A percentile compares a stretch with the other conserved stretches of the same genome.
Conservation (phyloP, 2,797 vertebrate species). For the Limnodromus scolopaceus region DNA sequence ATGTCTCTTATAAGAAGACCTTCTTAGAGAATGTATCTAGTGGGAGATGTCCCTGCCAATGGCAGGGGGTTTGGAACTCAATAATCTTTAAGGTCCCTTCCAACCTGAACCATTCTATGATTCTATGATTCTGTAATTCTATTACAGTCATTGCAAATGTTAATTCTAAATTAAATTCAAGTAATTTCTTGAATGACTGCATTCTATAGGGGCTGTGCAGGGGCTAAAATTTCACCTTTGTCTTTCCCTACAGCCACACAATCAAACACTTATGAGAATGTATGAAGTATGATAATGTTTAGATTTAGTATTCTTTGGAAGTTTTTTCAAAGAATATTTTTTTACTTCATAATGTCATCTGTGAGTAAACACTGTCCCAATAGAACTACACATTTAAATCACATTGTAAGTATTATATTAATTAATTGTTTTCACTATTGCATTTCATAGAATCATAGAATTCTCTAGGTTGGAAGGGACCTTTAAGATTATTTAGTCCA, state of each 20-base stretch:
- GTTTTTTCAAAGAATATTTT: background rate
- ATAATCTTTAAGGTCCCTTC: too few species aligned
- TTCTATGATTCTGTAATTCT: background rate
- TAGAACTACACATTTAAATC: background rate
- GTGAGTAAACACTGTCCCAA: background rate
- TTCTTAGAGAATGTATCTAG: background rate
- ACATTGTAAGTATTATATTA: background rate
- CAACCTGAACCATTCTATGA: too few species aligned
- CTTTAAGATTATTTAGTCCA: too few species aligned
- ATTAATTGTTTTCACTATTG: background rate
- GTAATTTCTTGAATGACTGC: background rate
- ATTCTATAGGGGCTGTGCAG: background rate
- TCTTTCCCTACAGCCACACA: background rate
- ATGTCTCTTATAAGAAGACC: background rate
- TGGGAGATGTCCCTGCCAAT: too few species aligned
- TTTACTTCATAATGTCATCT: background rate
- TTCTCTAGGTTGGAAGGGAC: too few species aligned
- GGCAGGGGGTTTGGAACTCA: too few species aligned
- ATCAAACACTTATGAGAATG: background rate
- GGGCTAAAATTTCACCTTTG: background rate
- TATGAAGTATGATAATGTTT: background rate
- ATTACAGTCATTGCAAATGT: background rate
- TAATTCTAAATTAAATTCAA: background rate
- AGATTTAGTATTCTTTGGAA: background rate
- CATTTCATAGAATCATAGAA: background rate